These are phyloP conservation scores for Eucidaris tribuloides DNA, from an alignment of 35 echinoderm and acorn worm genomes.

Conservation along the genomic window DNA sequence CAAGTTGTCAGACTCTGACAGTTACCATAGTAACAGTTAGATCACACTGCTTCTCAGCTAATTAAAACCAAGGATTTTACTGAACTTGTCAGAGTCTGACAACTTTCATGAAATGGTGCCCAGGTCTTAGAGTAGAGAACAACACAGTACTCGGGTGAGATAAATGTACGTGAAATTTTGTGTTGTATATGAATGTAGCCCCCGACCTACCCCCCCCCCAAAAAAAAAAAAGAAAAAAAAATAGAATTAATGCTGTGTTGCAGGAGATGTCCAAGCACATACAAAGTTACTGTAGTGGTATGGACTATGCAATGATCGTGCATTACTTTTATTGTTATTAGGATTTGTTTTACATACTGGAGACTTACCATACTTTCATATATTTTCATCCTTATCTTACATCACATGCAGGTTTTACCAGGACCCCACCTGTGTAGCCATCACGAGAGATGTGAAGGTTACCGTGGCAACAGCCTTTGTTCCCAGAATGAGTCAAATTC, in stretches of 20 bases:
- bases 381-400: neutral
- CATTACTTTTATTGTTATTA: neutral
- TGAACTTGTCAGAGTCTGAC: too few species aligned
- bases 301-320: neutral
- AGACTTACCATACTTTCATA: neutral
- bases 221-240: too few species aligned
- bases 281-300: neutral
- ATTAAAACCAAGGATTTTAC: too few species aligned
- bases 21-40: too few species aligned
- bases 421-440: constrained; percentile 38
- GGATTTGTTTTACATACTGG: neutral
- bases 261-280: neutral
- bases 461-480: constrained; percentile 51
- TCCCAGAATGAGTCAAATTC: constrained; percentile 15
- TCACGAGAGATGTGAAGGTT: constrained; percentile 49
- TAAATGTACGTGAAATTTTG: too few species aligned
- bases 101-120: too few species aligned
- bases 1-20: too few species aligned
- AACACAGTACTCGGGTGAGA: neutral
- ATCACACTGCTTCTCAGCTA: too few species aligned
- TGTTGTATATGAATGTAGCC: too few species aligned
- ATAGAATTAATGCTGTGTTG: neutral
- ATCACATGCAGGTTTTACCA: constrained; percentile 45
- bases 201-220: too few species aligned
- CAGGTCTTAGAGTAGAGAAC: too few species aligned